Evolutionary conservation across 2,113 vertebrate genomes (phyloP), one percentile per base, ranked within the genome.

Genomic region (Bufo bufo): DNA sequence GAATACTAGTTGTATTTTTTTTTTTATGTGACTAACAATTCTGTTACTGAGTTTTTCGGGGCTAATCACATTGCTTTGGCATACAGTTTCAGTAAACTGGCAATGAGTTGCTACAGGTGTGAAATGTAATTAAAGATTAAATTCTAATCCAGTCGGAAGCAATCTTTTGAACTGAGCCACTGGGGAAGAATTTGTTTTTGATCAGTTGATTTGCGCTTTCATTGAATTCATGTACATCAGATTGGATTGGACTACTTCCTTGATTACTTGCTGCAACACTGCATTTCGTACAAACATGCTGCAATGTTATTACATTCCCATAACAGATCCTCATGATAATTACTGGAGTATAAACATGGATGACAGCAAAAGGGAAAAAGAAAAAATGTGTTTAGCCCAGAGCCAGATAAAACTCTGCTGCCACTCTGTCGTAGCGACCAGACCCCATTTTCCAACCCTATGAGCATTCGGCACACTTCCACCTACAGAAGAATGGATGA

Each of bases 261-360:
- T 82, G 79, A 82, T 19, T 82, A 14, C 45, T 50, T 82, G 10
- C 61, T 50, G 59, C 45, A 82, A 49, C 45, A 82, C 19, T 47
- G 61, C 43, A 50, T 23, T 66, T 50, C 17, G 13, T n/a, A 82
- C 43, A 82, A 82, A 59, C 56, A 81, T 20, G 14, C 19, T 43
- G 5, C 17, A 49, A 59, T 81, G 13, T 19, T 81, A 58, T 1
- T 80, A 33, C 5, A 9, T 23, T 33, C 23, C 14, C 14, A 61
- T n/a, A 61, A 61, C 78, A 49, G 58, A 82, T 47, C 14, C 52
- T 7, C 8, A 2, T 16, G 47, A 74, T 49, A 49, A 1, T 74
- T 74, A 49, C 17, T 49, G 13, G 71, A 17, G 33, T 45, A 14
- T 74, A 17, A 74, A 43, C 33, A 43, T 43, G 52, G 75, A 45